Conservation (phyloP, 2,888 invertebrate species). For the Drosophila nigritarsus region DNA sequence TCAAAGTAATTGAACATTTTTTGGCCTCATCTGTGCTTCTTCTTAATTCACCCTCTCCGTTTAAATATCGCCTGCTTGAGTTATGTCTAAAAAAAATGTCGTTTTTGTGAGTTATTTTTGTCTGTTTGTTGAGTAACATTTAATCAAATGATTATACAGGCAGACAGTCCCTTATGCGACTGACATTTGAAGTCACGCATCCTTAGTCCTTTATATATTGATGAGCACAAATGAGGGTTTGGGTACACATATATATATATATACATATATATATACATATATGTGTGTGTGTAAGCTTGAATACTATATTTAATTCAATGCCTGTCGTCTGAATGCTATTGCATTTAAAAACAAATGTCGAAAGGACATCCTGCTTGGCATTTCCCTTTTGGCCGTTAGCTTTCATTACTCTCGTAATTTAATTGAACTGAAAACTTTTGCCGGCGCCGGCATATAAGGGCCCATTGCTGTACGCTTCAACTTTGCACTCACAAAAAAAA, state of each 20-base stretch:
- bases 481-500: constrained; percentile 8
- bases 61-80: constrained; percentile 28
- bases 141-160: constrained; percentile 75
- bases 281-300: constrained; percentile 11
- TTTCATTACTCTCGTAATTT: constrained; percentile 40
- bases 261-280: neutral
- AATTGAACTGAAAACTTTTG: constrained; percentile 60
- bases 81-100: constrained; percentile 26
- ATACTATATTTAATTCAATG: constrained; percentile 58
- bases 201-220: constrained; percentile 52
- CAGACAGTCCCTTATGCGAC: constrained; percentile 28
- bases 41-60: constrained; percentile 21
- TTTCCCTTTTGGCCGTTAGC: constrained; percentile 28
- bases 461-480: constrained; percentile 1
- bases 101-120: constrained; percentile 40
- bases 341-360: constrained; percentile 28
- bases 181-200: constrained; percentile 58
- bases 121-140: constrained; percentile 59
- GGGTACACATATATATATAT: neutral
- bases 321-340: constrained; percentile 29
- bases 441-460: constrained; percentile 28
- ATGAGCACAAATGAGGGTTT: constrained; percentile 42
- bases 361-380: constrained; percentile 23
- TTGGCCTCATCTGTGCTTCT: too few species aligned
- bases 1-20: neutral